A percentile compares a stretch with the other conserved stretches of the same genome.
phyloP scores from a whole-genome alignment of 2,797 vertebrate species.

The Urophycis tenuis region DNA sequence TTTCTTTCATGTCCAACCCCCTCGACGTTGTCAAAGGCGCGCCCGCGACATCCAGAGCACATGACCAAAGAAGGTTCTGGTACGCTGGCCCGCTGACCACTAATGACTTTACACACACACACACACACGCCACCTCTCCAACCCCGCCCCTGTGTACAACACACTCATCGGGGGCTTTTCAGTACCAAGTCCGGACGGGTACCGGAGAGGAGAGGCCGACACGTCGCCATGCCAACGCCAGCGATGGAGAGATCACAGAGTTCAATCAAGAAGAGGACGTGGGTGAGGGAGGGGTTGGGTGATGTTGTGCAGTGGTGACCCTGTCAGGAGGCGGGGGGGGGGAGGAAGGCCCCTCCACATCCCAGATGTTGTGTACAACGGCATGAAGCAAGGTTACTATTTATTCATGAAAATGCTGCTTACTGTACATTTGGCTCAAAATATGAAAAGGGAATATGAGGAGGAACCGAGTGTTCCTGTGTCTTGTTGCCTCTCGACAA shows the following conservation, averaged over 20 bases:
- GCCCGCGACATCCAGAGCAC: too few species aligned
- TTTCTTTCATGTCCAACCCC: neutral
- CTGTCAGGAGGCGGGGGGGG: neutral
- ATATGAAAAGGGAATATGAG: constrained; percentile 65
- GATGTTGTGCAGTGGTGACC: neutral
- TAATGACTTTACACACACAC: constrained; percentile 1
- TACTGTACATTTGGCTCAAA: constrained; percentile 61
- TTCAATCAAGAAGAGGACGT: neutral
- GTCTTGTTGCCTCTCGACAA: constrained; percentile 56
- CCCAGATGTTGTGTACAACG: constrained; percentile 8
- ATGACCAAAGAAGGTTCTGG: neutral
- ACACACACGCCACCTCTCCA: neutral
- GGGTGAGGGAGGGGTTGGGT: neutral
- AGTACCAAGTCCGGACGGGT: too few species aligned
- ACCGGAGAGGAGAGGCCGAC: too few species aligned
- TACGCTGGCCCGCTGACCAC: neutral
- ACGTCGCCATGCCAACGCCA: neutral
- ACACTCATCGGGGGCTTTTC: neutral
- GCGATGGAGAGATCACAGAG: neutral
- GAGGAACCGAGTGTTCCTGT: constrained; percentile 50
- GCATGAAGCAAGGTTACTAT: constrained; percentile 49
- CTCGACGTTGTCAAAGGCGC: neutral
- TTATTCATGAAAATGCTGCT: constrained; percentile 61
- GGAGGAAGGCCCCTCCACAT: neutral
- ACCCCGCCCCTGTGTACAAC: neutral